Evolutionary conservation across 2,888 invertebrate species (phyloP).

Genomic region (Lepetodrilus schrolli): DNA sequence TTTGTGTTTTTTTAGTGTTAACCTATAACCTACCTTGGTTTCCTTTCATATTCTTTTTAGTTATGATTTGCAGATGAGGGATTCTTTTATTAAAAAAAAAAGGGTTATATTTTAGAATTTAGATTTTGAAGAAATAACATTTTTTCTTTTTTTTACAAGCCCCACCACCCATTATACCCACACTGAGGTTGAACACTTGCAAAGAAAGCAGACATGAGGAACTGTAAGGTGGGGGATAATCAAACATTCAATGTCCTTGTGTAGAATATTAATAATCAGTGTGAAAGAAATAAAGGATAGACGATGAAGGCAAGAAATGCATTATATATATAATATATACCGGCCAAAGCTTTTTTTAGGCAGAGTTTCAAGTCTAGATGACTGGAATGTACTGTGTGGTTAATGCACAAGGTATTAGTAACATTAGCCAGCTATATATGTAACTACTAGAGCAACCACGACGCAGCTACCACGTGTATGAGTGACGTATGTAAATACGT

Average conservation of each 20-base stretch:
- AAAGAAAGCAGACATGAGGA: not conserved
- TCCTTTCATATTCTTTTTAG: not conserved
- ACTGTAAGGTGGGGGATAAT: not conserved
- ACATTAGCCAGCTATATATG: conserved; percentile 5
- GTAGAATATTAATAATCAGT: conserved; percentile 5
- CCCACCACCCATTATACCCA: conserved; percentile 13
- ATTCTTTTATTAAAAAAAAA: no score
- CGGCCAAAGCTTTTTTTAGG: conserved; percentile 26
- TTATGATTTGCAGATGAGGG: conserved; percentile 8
- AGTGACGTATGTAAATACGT: no score
- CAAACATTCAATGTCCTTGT: no score
- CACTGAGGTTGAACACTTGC: not conserved
- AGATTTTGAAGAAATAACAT: no score
- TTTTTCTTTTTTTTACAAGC: not conserved
- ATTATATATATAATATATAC: no score
- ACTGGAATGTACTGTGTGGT: conserved; percentile 13
- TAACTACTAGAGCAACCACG: no score
- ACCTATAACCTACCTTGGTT: not conserved
- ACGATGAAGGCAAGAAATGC: not conserved
- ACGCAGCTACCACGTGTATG: no score
- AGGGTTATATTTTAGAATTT: conserved; percentile 1
- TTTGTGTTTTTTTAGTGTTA: no score
- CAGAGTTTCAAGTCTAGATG: no score
- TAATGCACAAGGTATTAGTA: conserved; percentile 25
- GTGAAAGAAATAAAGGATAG: conserved; percentile 7